Evolutionary conservation across 2,113 vertebrate genomes (phyloP).

Genomic region (Calonectris borealis): DNA sequence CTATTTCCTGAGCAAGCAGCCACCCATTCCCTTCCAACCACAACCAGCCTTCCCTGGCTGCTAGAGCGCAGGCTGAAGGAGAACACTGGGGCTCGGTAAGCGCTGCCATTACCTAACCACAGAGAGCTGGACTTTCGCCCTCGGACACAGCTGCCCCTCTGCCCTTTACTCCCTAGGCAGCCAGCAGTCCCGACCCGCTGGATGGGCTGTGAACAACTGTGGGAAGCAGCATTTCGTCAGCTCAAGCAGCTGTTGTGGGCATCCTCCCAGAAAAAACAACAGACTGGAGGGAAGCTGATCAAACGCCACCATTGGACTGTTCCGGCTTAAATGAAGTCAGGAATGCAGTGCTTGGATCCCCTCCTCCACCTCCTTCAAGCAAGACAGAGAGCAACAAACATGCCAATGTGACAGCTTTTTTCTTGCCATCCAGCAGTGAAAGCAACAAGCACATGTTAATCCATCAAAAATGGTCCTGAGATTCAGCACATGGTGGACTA

Average conservation of each 20-base stretch:
- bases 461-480: neutral
- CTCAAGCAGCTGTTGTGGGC: neutral
- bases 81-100: neutral
- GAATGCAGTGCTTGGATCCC: neutral
- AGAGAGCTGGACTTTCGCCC: neutral
- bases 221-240: neutral
- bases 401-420: neutral
- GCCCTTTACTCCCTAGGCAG: neutral
- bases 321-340: neutral
- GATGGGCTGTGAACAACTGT: neutral
- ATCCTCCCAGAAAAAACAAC: constrained; percentile 7
- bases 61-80: neutral
- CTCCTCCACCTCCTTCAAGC: neutral
- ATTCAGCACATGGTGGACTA: neutral
- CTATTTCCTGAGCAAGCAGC: neutral
- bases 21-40: neutral
- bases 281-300: neutral
- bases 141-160: neutral
- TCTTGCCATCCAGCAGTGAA: neutral
- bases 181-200: neutral
- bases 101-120: neutral
- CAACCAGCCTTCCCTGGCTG: neutral
- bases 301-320: neutral
- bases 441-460: neutral
- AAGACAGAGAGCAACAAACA: neutral